Base-by-base conservation (phyloP, 2,888 invertebrate species). In the Scaptomyza caliginosa region DNA sequence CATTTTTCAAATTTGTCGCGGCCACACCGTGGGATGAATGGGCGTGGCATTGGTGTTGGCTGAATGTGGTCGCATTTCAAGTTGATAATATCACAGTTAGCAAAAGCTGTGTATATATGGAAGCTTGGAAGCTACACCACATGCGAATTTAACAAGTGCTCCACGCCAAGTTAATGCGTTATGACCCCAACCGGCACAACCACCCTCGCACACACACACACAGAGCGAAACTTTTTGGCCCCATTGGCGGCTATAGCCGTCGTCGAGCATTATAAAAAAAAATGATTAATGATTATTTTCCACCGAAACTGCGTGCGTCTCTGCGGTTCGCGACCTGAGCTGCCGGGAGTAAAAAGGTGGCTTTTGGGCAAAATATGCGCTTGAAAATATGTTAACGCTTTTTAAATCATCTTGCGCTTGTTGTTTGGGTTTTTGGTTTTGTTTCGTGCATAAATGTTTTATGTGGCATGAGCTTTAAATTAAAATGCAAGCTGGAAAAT, bases 1-100 rank as follows among this genome's bases (percentile, higher is more conserved):
- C 86, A 83, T 83, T 83, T 88, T 88, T 83, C 83, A 83, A 83
- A 88, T 83, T 88, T 83, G 83, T 88, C 86, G 84, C 83, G 80
- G 72, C 72, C 32, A 32, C 13, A 32, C n/a, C 6, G 32, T 32
- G 32, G 13, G 13, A 6, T 5, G 30, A 13, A 13, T 32, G 32
- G 32, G 32, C 32, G 7, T 32, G 32, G 32, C 13, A 13, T 32
- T 26, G 26, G 6, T 26, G 24, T 24, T 24, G 24, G 24, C 26
- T 48, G 48, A 58, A 46, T 72, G 74, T 45, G 76, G 72, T 70
- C 69, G 76, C 71, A 78, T 71, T 73, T 84, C 74, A 80, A 81
- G 62, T 81, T 81, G 86, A 86, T 81, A 86, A 80, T 86, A 81
- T 77, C 74, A 69, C 74, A 65, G 67, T 75, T 75, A 32, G 32